Evolutionary conservation across 2,888 invertebrate genomes (phyloP), one percentile per base, ranked within the genome.

Genomic region (Aphidoletes aphidimyza): DNA sequence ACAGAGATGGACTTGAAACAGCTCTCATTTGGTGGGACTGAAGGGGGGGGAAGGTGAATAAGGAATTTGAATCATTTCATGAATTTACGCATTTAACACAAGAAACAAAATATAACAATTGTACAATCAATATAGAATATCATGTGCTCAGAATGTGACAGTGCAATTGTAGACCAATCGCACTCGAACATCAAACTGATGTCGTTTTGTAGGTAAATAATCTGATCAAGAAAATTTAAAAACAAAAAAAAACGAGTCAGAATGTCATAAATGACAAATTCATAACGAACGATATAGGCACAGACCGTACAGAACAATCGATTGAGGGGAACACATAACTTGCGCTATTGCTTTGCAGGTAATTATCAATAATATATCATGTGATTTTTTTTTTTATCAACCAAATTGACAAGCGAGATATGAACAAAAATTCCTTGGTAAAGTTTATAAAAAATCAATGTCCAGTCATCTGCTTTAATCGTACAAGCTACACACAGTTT

Each of bases 1-100:
- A 88, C 84, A 90, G 86, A 84, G 89, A 88, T 85, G 90, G 90
- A 88, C 90, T 90, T 69, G 90, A 90, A 36, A 90, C 88, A 83
- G 90, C 89, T 86, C 89, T 88, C 86, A 90, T 89, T 87, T 90
- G 90, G 86, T 89, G 88, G 83, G 88, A 87, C 90, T 90, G 86
- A 19, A 88, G 69, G 42, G 14, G 14, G 14, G n/a, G n/a, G n/a
- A n/a, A n/a, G n/a, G n/a, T n/a, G n/a, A n/a, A n/a, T n/a, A n/a
- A n/a, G n/a, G n/a, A n/a, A n/a, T n/a, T n/a, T n/a, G n/a, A n/a
- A n/a, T n/a, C n/a, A n/a, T n/a, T n/a, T n/a, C n/a, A n/a, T n/a
- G n/a, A n/a, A n/a, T n/a, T n/a, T n/a, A n/a, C n/a, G n/a, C 17
- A 47, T 17, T 17, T 5, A 17, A 59, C 5, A 59, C 30, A 26